Evolutionary conservation across 2,888 invertebrate genomes (phyloP).

Genomic region (Eutolmus rufibarbis): DNA sequence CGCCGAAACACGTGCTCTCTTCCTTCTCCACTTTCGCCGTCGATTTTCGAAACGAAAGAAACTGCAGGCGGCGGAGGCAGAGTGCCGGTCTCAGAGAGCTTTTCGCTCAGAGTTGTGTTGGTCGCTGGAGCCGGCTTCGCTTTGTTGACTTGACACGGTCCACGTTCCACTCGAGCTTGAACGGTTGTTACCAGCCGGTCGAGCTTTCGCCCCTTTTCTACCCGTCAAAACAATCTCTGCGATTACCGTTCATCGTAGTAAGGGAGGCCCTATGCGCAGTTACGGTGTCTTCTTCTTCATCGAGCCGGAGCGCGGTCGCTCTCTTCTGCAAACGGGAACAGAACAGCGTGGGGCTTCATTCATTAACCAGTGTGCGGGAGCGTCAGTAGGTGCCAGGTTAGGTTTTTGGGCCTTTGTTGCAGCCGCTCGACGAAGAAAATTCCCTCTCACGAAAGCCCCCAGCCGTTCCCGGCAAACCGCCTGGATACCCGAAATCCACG

Average conservation of each 20-base stretch:
- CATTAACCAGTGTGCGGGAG: not conserved
- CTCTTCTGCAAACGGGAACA: not conserved
- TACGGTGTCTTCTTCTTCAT: not conserved
- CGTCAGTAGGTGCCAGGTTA: not conserved
- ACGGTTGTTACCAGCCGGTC: not conserved
- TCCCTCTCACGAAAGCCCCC: not conserved
- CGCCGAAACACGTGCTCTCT: constrained; percentile 36
- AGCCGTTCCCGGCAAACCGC: not conserved
- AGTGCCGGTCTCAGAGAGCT: constrained; percentile 23
- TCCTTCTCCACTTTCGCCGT: constrained; percentile 42
- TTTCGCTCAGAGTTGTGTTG: not conserved
- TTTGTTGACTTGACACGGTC: constrained; percentile 32
- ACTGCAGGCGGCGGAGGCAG: not conserved
- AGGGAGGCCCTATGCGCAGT: not conserved
- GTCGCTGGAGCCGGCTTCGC: constrained; percentile 19
- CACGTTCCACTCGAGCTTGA: constrained; percentile 31
- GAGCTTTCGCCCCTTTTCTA: not conserved
- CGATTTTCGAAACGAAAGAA: not conserved
- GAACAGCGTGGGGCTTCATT: not conserved
- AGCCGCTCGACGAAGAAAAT: not conserved
- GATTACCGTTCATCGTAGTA: not conserved
- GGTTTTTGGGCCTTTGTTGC: not conserved
- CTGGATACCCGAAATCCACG: not conserved
- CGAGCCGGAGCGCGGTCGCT: not conserved
- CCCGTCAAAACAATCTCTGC: not conserved